Base-by-base conservation (phyloP, 2,888 invertebrate genomes). In the Lithophane semibrunnea region DNA sequence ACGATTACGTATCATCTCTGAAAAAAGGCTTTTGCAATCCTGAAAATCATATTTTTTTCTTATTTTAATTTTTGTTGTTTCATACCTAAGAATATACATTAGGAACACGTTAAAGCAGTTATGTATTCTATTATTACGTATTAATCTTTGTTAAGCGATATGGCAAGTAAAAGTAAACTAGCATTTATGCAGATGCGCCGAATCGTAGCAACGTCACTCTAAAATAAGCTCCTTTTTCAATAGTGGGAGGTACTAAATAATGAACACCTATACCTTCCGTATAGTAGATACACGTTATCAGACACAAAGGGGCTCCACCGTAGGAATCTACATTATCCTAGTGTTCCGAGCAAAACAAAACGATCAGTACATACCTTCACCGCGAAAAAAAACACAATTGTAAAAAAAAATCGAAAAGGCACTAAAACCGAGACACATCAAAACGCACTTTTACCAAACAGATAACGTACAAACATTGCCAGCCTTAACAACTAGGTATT, bases 401-500 rank as follows among this genome's bases (percentile, higher is more conserved):
- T 78, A 82, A 64, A 80, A 73, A 83, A 18, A 76, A 81, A 77
- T 64, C 12, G 52, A 75, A 79, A 70, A 80, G 77, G 82, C 86
- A 86, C 86, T 76, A 80, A 87, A 82, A 70, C 63, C 67, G 69
- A 67, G 52, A 82, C 61, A 74, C 74, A 65, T 68, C n/a, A 69
- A 72, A 73, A 78, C 78, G 24, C 73, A 84, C 66, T 60, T 69
- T 75, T 63, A 82, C 76, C 77, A 75, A 77, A 81, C 71, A 87
- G 74, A 80, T 80, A 84, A 79, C 79, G 85, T 81, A 82, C 82
- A 85, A 88, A 85, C 86, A 83, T 89, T 90, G 81, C 88, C 91
- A 92, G 90, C 91, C 93, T 94, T 94, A 94, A 72, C 73, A 86
- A 86, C 92, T 93, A 94, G 65, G 88, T 88, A 90, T 90, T 91